Evolutionary conservation across 2,797 vertebrate genomes (phyloP).

Genomic region (Molossus molossus): DNA sequence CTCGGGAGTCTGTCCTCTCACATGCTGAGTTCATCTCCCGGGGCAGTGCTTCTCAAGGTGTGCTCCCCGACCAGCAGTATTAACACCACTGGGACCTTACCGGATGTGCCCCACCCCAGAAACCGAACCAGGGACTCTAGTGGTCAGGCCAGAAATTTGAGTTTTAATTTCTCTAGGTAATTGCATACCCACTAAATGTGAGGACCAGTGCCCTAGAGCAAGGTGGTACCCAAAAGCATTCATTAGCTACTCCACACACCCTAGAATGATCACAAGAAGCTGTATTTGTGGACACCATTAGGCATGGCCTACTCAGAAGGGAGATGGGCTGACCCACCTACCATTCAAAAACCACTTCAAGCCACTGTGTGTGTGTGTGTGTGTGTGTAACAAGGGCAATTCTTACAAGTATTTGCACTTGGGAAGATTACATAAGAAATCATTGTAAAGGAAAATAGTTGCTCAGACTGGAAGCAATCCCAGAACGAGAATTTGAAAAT

Average conservation of each 20-base stretch:
- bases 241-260: not conserved
- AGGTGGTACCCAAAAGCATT: not conserved
- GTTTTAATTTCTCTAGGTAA: not conserved
- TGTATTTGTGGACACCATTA: not conserved
- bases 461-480: not conserved
- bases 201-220: not conserved
- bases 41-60: not conserved
- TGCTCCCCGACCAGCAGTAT: not conserved
- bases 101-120: not conserved
- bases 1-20: not conserved
- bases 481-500: slow-evolving; percentile 6
- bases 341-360: not conserved
- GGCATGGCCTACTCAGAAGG: not conserved
- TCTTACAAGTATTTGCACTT: not conserved
- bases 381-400: not conserved
- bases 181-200: not conserved
- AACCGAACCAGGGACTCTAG: not conserved
- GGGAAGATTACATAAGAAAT: slow-evolving; percentile 2
- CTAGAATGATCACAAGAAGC: not conserved
- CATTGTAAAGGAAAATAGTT: not conserved
- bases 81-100: not conserved
- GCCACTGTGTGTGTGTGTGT: too few species aligned
- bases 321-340: not conserved
- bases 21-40: not conserved
- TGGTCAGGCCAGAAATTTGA: not conserved